A percentile compares a stretch with the other conserved stretches of the same genome.
Conservation (phyloP, 2,113 vertebrate species). For the Pitta sordida region DNA sequence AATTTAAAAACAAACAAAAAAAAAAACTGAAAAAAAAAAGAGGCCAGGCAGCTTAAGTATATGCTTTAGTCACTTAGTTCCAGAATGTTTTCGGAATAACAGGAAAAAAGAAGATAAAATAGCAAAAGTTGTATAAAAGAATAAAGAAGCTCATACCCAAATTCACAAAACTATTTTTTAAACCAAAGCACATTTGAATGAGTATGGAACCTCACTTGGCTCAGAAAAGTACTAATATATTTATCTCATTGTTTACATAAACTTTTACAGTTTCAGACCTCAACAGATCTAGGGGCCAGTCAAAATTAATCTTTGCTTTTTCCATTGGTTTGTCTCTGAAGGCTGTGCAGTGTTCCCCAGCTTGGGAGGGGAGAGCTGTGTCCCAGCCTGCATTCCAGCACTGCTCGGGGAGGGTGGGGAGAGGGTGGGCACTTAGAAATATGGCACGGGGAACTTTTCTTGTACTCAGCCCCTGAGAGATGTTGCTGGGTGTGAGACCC, state of each 20-base stretch:
- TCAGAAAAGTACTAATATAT: constrained; percentile 93
- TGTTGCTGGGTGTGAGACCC: background rate
- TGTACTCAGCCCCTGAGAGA: background rate
- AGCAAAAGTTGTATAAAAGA: constrained; percentile 83
- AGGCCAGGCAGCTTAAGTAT: constrained; percentile 83
- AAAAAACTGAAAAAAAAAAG: constrained; percentile 53
- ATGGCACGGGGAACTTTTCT: background rate
- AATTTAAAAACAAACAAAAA: constrained; percentile 30
- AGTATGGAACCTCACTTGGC: constrained; percentile 92
- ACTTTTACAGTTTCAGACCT: constrained; percentile 98
- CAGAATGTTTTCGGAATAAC: constrained; percentile 86
- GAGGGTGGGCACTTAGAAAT: background rate
- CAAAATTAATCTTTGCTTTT: constrained; percentile 79
- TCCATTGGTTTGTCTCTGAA: constrained; percentile 71
- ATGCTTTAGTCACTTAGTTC: constrained; percentile 83
- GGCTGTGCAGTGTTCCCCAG: background rate
- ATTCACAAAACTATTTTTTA: constrained; percentile 99
- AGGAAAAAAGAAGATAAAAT: constrained; percentile 76
- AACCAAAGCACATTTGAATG: constrained; percentile 99
- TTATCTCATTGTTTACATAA: constrained; percentile 99
- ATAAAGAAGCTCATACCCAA: constrained; percentile 95
- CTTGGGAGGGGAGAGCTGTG: background rate
- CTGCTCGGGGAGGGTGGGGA: background rate
- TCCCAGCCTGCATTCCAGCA: constrained; percentile 34
- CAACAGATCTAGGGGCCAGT: constrained; percentile 87